These are phyloP conservation scores for Zaprionus lineosus DNA, from an alignment of 2,888 invertebrate species.

Conservation along the genomic window DNA sequence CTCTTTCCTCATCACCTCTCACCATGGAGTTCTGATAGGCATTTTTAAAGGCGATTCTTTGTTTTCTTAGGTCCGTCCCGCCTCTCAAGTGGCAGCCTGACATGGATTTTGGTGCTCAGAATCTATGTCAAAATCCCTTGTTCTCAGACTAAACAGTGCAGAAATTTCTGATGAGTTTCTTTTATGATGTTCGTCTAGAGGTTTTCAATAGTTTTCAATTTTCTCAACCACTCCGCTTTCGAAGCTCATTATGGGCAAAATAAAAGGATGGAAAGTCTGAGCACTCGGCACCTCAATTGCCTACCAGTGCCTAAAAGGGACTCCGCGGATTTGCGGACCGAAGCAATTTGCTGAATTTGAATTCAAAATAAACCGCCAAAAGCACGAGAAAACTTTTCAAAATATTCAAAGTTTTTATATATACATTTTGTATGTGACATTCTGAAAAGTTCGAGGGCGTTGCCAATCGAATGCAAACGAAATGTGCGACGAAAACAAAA, in stretches of 20 bases:
- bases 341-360: neutral
- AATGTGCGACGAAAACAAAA: conserved; percentile 58
- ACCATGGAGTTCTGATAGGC: conserved; percentile 48
- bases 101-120: conserved; percentile 36
- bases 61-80: conserved; percentile 20
- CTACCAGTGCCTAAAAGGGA: conserved; percentile 6
- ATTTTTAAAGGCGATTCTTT: conserved; percentile 30
- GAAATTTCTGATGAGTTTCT: no score
- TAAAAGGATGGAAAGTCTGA: conserved; percentile 4
- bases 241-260: no score
- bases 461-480: conserved; percentile 51
- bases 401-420: conserved; percentile 3
- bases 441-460: conserved; percentile 45
- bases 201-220: no score
- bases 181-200: no score
- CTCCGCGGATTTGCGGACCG: neutral
- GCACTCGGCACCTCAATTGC: no score
- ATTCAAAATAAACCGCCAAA: conserved; percentile 36
- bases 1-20: no score
- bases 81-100: conserved; percentile 44
- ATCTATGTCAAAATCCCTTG: conserved; percentile 30
- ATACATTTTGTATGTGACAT: no score
- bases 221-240: no score
- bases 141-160: no score
- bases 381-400: conserved; percentile 10